Evolutionary conservation across 2,888 invertebrate genomes (phyloP).

Genomic region (Drosophila sordidapex): DNA sequence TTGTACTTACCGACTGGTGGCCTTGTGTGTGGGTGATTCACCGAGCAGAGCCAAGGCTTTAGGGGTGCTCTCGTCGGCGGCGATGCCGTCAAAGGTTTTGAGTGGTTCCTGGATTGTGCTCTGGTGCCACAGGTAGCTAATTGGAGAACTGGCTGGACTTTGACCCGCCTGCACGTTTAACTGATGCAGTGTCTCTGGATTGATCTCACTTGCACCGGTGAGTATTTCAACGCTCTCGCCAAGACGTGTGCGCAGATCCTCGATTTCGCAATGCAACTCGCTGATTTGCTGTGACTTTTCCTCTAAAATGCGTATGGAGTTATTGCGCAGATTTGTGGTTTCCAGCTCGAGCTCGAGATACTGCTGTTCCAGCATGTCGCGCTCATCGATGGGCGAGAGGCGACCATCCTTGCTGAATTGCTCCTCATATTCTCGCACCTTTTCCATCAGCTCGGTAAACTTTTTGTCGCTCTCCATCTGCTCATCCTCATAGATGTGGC

Average conservation of each 20-base stretch:
- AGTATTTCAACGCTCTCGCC: constrained; percentile 83
- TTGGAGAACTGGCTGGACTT: constrained; percentile 85
- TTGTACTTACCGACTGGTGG: constrained; percentile 72
- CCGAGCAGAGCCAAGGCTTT: constrained; percentile 52
- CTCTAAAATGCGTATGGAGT: constrained; percentile 86
- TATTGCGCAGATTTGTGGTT: constrained; percentile 86
- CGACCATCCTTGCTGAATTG: constrained; percentile 88
- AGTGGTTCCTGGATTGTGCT: constrained; percentile 85
- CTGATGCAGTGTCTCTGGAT: constrained; percentile 64
- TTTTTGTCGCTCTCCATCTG: constrained; percentile 91
- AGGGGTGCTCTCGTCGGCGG: constrained; percentile 55
- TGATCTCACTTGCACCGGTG: constrained; percentile 82
- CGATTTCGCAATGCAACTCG: constrained; percentile 86
- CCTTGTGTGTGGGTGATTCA: constrained; percentile 67
- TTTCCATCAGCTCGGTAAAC: constrained; percentile 89
- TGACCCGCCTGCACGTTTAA: constrained; percentile 56
- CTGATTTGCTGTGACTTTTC: constrained; percentile 87
- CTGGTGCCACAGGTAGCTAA: constrained; percentile 85
- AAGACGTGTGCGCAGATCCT: constrained; percentile 83
- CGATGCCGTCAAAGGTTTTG: constrained; percentile 79
- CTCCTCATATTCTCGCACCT: constrained; percentile 93
- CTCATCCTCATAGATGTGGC: constrained; percentile 89
- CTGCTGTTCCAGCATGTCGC: constrained; percentile 89
- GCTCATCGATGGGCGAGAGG: constrained; percentile 92
- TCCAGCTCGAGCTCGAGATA: constrained; percentile 90